Evolutionary conservation across 2,888 invertebrate genomes (phyloP), one percentile per base, ranked within the genome.

Genomic region (Proisotoma minuta): DNA sequence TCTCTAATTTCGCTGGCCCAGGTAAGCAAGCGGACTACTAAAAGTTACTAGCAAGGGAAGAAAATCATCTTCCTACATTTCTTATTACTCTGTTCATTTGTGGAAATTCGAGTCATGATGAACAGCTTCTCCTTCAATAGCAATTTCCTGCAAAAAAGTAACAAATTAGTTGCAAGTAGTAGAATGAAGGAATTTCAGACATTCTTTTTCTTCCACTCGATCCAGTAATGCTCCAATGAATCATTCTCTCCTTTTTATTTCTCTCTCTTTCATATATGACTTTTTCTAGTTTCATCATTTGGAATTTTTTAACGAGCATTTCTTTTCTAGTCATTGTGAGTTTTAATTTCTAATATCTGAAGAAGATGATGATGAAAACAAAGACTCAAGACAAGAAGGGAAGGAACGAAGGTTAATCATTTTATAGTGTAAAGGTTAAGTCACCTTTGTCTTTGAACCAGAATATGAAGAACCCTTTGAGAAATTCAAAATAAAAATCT

Each of bases 1-100:
- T 68, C 65, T 68, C 68, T 68, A 68, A 68, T 68, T 68, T 68
- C 59, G 63, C 63, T 61, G 52, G 58, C 59, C 59, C n/a, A n/a
- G n/a, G n/a, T n/a, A n/a, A n/a, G 50, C 29, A 34, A 15, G 8
- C 34, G 8, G 34, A 15, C 8, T 34, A 15, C 34, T 34, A 34
- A 10, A 34, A 10, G 34, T 34, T 10, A 10, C 8, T 34, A 34
- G 34, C 34, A 43, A 43, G 15, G 20, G 10, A 20, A 43, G n/a
- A 43, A 43, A 43, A 43, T 43, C 18, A 43, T 43, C 43, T 43
- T 20, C 43, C 18, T 5, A 10, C 34, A 8, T 43, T n/a, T 43
- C 43, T 43, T 43, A 15, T 12, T 12, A 50, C 57, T 56, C 52
- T 43, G 54, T 61, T 57, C 56, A 49, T 48, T 61, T 61, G 56